A percentile compares a stretch with the other conserved stretches of the same genome.
Evolutionary conservation across 37 sponge, comb jelly and placozoan genomes (phyloP).

Genomic region (Eunapius fragilis): DNA sequence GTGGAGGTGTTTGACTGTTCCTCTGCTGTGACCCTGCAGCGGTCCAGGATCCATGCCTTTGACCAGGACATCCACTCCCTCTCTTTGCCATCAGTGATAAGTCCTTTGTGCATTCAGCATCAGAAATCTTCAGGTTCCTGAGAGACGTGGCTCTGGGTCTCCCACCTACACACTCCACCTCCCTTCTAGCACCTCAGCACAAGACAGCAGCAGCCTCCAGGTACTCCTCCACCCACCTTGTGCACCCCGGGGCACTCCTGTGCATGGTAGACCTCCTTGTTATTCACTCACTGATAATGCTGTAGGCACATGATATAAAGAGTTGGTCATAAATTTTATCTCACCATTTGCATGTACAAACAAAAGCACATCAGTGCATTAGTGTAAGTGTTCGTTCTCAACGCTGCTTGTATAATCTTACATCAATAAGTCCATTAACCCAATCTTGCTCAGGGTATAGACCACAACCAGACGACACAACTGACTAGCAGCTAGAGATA

Average conservation of each 20-base stretch:
- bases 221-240: conserved; percentile 14
- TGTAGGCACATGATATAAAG: too few species aligned
- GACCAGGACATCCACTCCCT: neutral
- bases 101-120: conserved; percentile 59
- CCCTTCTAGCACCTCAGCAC: conserved; percentile 28
- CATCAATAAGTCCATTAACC: too few species aligned
- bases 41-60: neutral
- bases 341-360: too few species aligned
- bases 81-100: conserved; percentile 14
- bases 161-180: conserved; percentile 15
- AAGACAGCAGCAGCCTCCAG: neutral
- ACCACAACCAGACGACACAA: too few species aligned
- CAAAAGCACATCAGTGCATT: too few species aligned
- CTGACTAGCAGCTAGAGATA: too few species aligned
- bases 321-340: too few species aligned
- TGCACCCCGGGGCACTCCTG: conserved; percentile 74
- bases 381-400: too few species aligned
- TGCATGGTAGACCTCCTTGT: conserved; percentile 88
- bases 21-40: neutral
- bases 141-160: conserved; percentile 83
- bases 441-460: too few species aligned
- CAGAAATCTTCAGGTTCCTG: conserved; percentile 81
- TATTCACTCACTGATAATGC: too few species aligned
- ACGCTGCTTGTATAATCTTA: too few species aligned
- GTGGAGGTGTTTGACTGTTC: conserved; percentile 4